Percentiles rank a stretch among this genome's conserved stretches.
phyloP scores from a whole-genome alignment of 2,888 invertebrate species.

The Oligia strigilis region DNA sequence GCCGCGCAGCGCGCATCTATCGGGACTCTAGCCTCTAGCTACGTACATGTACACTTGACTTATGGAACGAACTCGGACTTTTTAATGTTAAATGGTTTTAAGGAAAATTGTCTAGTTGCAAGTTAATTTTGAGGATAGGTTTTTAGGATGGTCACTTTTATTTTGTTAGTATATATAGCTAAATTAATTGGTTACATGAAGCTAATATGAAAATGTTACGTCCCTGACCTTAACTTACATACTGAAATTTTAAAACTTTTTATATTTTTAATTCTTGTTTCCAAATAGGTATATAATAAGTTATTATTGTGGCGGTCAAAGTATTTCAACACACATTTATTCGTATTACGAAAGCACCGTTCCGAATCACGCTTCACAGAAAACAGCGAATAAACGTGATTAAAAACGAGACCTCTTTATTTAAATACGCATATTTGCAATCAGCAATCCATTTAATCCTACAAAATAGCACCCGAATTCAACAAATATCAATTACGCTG shows the following conservation, averaged over 20 bases:
- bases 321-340: neutral
- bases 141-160: neutral
- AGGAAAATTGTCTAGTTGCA: conserved; percentile 42
- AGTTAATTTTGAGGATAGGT: conserved; percentile 15
- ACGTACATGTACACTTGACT: conserved; percentile 56
- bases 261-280: neutral
- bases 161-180: neutral
- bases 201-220: neutral
- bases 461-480: conserved; percentile 35
- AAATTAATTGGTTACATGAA: neutral
- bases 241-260: neutral
- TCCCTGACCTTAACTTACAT: neutral
- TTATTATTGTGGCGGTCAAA: neutral
- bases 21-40: conserved; percentile 34
- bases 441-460: conserved; percentile 48
- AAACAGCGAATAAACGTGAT: conserved; percentile 24
- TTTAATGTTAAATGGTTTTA: conserved; percentile 64
- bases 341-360: neutral
- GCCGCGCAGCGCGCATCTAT: conserved; percentile 70
- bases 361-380: neutral
- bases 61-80: conserved; percentile 52
- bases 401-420: conserved; percentile 34
- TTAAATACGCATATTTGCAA: conserved; percentile 51
- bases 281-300: neutral
- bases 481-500: conserved; percentile 62